Base-by-base conservation (phyloP, 2,888 invertebrate genomes). In the Melanotus villosus region DNA sequence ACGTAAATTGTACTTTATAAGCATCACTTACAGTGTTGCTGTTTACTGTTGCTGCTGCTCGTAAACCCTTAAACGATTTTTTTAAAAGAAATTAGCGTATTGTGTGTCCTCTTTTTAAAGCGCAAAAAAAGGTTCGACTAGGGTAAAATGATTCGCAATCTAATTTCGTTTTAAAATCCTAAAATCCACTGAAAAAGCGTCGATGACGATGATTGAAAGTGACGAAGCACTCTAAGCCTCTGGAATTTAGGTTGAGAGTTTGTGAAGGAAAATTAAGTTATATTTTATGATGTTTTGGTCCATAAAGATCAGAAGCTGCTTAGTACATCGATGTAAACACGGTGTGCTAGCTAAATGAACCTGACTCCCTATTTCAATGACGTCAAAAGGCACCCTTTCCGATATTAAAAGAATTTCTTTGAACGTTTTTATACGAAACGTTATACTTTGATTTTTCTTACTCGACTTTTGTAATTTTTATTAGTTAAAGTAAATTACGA, bases 121-220 rank as follows among this genome's bases (percentile, higher is more conserved):
- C n/a, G n/a, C n/a, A n/a, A n/a, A n/a, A n/a, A n/a, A n/a, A n/a
- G n/a, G n/a, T n/a, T n/a, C n/a, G n/a, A n/a, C n/a, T n/a, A n/a
- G n/a, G n/a, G n/a, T n/a, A n/a, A n/a, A n/a, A n/a, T n/a, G n/a
- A n/a, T n/a, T n/a, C n/a, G n/a, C 26, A 52, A 52, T 32, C 10
- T 1, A 52, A 52, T 52, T 32, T 18, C 32, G 4, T 52, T 52
- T 52, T 52, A 16, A 10, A 52, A 52, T 32, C 23, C 16, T 32
- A 32, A 32, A 52, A 6, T 32, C 16, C 19, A n/a, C 12, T 32
- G 19, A 23, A 32, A 32, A 32, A 30, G 52, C 52, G 30, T 6
- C 47, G 23, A 47, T 47, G 50, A 50, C 50, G 26, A 50, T 50
- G 30, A 52, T 52, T 52, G 16, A 52, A 52, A 52, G 32, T 52